Conservation (phyloP, 2,888 invertebrate species). For the Hofmannophila pseudospretella region DNA sequence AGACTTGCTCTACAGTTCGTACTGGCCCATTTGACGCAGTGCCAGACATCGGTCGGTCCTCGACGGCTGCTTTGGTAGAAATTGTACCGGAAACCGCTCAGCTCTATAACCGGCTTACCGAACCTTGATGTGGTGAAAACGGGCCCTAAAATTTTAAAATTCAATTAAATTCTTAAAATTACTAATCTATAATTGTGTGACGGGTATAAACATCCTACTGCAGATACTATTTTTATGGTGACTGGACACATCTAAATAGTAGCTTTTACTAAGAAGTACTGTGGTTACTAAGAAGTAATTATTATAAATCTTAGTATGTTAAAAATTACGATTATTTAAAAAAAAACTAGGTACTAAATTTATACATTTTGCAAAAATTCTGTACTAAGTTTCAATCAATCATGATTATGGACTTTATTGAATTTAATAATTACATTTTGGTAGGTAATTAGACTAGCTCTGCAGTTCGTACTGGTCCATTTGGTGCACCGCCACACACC, state of each 20-base stretch:
- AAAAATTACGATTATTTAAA: too few species aligned
- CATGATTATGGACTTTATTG: background rate
- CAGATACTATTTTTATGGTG: too few species aligned
- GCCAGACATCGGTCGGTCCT: background rate
- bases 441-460: constrained; percentile 19
- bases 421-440: background rate
- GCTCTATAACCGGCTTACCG: constrained; percentile 27
- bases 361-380: too few species aligned
- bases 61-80: background rate
- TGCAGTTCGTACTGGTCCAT: constrained; percentile 17
- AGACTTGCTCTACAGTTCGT: background rate
- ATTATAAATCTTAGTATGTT: too few species aligned
- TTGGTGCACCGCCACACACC: constrained; percentile 23
- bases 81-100: background rate
- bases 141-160: too few species aligned
- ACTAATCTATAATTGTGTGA: too few species aligned
- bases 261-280: too few species aligned
- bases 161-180: too few species aligned
- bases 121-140: constrained; percentile 27
- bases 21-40: background rate
- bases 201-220: too few species aligned
- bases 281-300: too few species aligned
- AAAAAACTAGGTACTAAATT: too few species aligned
- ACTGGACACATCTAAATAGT: too few species aligned
- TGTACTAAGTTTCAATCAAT: background rate